Base-by-base conservation (phyloP, 2,888 invertebrate species). In the Macropis europaea region DNA sequence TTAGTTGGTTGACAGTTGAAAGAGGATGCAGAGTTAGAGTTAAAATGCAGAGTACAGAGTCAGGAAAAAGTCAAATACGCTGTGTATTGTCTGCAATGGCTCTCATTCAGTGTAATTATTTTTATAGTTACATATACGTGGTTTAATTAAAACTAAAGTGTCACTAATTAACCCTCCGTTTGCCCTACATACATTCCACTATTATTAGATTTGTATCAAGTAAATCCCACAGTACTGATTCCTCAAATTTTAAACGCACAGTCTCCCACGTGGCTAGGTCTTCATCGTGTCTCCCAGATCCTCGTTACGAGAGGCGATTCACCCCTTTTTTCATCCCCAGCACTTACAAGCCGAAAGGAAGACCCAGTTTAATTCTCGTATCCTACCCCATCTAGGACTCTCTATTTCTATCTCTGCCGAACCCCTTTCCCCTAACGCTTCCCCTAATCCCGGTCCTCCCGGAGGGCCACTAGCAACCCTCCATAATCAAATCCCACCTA, bases 401-500 rank as follows among this genome's bases (percentile, higher is more conserved):
- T 60, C 73, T 69, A 64, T 73, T 68, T 66, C 52, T 68, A 67
- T 70, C 64, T 62, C 50, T 63, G 32, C 28, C 54, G 22, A 59
- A 45, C 38, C 50, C 63, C 50, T 52, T 40, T 47, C 43, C 63
- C 26, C 30, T 42, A 40, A 26, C 59, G 40, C 38, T 30, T 66
- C 57, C 64, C 64, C 73, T 75, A 74, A 50, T 71, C 68, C 71
- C 66, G 40, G 52, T 54, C 64, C 66, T 74, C 72, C 70, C 74
- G 64, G 38, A 50, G 76, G 80, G 70, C 78, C 70, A 77, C 80
- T 77, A 76, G 81, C 83, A 84, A 84, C 87, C 86, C 85, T 86
- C 88, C 83, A 85, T 88, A 89, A 89, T 89, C 89, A 89, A 89
- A 89, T 89, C 89, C 88, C 77, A 85, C 86, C 86, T 87, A 87